Conservation (phyloP, 2,888 invertebrate species). For the Ditula angustiorana region DNA sequence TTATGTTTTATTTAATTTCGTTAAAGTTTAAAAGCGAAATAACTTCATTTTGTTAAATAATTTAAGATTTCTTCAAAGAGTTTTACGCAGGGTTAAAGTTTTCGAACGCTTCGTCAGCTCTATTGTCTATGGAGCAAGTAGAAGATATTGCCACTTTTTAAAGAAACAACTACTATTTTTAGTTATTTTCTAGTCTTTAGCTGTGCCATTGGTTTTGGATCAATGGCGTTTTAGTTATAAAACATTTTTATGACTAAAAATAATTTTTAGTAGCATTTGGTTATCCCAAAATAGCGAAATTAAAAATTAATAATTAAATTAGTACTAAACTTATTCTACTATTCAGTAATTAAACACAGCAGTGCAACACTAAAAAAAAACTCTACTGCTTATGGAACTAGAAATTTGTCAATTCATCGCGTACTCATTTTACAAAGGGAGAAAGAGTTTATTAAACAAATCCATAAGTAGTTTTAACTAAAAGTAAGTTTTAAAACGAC, state of each 20-base stretch:
- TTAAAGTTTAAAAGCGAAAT: no score
- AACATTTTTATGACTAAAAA: no score
- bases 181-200: not conserved
- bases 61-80: not conserved
- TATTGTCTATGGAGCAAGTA: slow-evolving; percentile 16
- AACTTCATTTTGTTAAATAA: not conserved
- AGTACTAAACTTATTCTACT: no score
- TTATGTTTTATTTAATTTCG: no score
- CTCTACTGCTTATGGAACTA: slow-evolving; percentile 55
- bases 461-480: slow-evolving; percentile 23
- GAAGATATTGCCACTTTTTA: not conserved
- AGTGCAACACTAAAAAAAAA: slow-evolving; percentile 19
- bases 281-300: no score
- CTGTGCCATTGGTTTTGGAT: not conserved
- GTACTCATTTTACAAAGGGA: slow-evolving; percentile 51
- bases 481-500: slow-evolving; percentile 44
- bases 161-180: not conserved
- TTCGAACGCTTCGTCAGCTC: slow-evolving; percentile 5
- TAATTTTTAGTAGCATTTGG: no score
- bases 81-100: not conserved
- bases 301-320: no score
- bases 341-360: not conserved
- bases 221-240: no score
- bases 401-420: slow-evolving; percentile 81
- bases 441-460: slow-evolving; percentile 34